These are phyloP conservation scores for Eurytoma adleriae DNA, from an alignment of 2,888 invertebrate species.

Conservation along the genomic window DNA sequence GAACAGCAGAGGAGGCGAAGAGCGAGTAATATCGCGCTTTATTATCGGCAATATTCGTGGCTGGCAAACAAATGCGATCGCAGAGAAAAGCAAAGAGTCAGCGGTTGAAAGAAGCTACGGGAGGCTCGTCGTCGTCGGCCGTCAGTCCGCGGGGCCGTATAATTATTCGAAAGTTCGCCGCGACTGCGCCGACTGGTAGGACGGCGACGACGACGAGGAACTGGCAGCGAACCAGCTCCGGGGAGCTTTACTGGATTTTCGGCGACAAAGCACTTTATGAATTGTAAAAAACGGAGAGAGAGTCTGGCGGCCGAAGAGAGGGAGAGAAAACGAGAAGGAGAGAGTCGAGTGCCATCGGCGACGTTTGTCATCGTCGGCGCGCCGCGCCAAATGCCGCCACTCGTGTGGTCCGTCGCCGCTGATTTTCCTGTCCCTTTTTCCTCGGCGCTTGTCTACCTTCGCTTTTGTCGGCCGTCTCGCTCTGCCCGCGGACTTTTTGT, in stretches of 20 bases:
- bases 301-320: constrained; percentile 4
- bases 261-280: constrained; percentile 69
- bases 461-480: constrained; percentile 49
- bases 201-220: constrained; percentile 27
- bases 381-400: constrained; percentile 47
- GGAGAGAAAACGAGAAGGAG: constrained; percentile 14
- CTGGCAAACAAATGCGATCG: constrained; percentile 20
- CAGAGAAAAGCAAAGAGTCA: constrained; percentile 36
- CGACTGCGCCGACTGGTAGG: not conserved
- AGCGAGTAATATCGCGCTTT: not conserved
- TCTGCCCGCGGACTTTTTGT: constrained; percentile 43
- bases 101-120: constrained; percentile 36
- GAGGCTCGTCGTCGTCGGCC: not conserved
- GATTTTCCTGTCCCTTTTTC: constrained; percentile 43
- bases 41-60: not conserved
- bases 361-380: constrained; percentile 55
- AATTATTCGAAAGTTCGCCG: constrained; percentile 36
- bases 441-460: constrained; percentile 39
- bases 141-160: constrained; percentile 14
- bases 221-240: constrained; percentile 62
- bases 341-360: constrained; percentile 54
- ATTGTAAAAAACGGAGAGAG: constrained; percentile 64
- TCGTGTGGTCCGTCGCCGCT: constrained; percentile 59
- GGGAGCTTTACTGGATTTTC: constrained; percentile 62
- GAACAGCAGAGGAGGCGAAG: not conserved